Percentiles rank a stretch among this genome's conserved stretches.
Evolutionary conservation across 37 sponge, comb jelly and placozoan species (phyloP).

Genomic region (Halichondria panicea): DNA sequence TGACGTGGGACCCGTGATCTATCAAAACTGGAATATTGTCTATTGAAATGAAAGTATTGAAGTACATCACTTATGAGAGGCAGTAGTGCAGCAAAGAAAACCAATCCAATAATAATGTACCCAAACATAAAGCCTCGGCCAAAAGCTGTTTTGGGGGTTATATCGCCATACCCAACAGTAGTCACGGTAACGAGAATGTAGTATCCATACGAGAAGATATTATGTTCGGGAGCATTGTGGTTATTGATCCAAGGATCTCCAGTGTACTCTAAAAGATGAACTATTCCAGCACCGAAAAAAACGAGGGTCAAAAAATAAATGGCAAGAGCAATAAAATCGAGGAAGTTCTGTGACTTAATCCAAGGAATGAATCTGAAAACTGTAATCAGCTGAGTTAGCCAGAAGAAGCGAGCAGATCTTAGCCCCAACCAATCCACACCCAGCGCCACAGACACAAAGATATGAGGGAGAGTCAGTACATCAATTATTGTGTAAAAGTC

Average conservation of each 20-base stretch:
- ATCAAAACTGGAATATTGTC: constrained; percentile 34
- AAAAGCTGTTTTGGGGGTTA: constrained; percentile 37
- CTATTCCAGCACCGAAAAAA: constrained; percentile 57
- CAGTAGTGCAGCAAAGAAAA: constrained; percentile 46
- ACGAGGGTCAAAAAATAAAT: constrained; percentile 42
- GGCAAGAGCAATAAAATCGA: constrained; percentile 23
- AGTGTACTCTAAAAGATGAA: constrained; percentile 62
- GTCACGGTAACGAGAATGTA: constrained; percentile 80
- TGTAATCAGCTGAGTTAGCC: constrained; percentile 27
- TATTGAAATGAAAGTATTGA: neutral
- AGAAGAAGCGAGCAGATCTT: constrained; percentile 58
- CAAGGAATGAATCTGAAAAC: constrained; percentile 29
- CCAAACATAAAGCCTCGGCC: constrained; percentile 69
- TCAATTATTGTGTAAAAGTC: constrained; percentile 51
- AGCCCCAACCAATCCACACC: constrained; percentile 69
- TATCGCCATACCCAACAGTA: constrained; percentile 89
- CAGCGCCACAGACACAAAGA: constrained; percentile 41
- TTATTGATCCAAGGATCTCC: constrained; percentile 79
- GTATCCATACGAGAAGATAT: constrained; percentile 47
- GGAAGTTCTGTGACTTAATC: constrained; percentile 8
- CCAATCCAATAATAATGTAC: constrained; percentile 74
- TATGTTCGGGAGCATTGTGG: constrained; percentile 1
- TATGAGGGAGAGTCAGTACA: constrained; percentile 61
- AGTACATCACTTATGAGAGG: constrained; percentile 25
- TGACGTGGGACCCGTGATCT: constrained; percentile 24